Evolutionary conservation across 2,113 vertebrate species (phyloP).

Genomic region (Pangasianodon gigas): DNA sequence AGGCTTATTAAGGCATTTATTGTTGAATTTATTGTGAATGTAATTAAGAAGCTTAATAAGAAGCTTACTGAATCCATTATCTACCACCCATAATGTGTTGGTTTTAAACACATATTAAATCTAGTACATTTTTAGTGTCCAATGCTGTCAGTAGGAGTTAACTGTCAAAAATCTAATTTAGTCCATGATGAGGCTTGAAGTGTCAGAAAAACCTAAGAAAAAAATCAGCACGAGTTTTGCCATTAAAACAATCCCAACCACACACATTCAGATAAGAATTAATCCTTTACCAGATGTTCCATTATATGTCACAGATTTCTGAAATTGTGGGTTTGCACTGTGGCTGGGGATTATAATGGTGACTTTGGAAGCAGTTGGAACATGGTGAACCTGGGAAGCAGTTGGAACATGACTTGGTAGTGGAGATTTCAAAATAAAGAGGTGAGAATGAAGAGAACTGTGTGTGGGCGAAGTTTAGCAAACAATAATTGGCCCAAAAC

Average conservation of each 20-base stretch:
- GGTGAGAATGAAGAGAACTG: neutral
- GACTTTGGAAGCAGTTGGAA: neutral
- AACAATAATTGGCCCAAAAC: neutral
- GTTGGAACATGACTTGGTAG: neutral
- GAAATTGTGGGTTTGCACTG: neutral
- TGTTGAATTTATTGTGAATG: neutral
- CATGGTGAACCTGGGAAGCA: neutral
- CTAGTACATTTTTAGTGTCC: neutral
- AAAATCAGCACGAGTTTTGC: neutral
- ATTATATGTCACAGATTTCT: neutral
- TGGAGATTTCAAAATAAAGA: constrained; percentile 18
- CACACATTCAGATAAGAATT: neutral
- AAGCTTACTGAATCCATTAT: constrained; percentile 30
- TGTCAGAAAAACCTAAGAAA: neutral
- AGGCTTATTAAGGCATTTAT: neutral
- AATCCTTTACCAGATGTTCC: neutral
- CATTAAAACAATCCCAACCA: neutral
- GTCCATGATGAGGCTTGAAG: neutral
- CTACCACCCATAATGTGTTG: neutral
- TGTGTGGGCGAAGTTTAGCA: neutral
- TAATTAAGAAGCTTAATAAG: constrained; percentile 18
- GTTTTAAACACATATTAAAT: neutral
- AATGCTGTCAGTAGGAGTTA: neutral
- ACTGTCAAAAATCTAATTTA: neutral
- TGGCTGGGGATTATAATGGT: constrained; percentile 3